phyloP scores from a whole-genome alignment of 2,888 invertebrate genomes.

The Agonopterix arenella region DNA sequence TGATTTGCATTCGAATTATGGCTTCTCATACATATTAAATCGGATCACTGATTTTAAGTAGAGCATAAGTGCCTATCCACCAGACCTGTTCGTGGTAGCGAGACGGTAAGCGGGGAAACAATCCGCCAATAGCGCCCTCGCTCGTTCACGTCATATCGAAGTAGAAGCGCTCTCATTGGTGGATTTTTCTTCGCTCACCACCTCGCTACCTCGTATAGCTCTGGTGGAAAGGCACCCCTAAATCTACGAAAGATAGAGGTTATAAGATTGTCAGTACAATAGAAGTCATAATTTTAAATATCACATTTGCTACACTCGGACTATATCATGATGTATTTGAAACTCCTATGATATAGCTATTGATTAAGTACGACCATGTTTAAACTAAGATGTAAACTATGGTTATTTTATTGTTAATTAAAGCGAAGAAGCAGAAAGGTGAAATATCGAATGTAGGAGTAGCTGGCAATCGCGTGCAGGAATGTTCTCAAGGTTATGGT shows the following conservation, averaged over 20 bases:
- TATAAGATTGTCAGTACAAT: not conserved
- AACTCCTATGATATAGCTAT: not conserved
- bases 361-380: not conserved
- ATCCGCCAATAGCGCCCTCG: too few relatives aligned
- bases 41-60: too few relatives aligned
- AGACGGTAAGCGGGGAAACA: too few relatives aligned
- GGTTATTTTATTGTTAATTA: conserved; percentile 42
- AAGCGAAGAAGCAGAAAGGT: conserved; percentile 70
- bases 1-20: not conserved
- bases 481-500: conserved; percentile 54
- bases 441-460: conserved; percentile 53
- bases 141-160: not conserved
- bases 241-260: not conserved
- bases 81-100: too few relatives aligned
- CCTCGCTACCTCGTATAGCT: too few relatives aligned
- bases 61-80: too few relatives aligned
- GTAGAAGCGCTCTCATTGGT: not conserved
- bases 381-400: not conserved
- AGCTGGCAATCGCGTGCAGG: conserved; percentile 44
- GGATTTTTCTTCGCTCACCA: too few relatives aligned
- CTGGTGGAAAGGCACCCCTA: not conserved
- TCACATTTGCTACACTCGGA: too few relatives aligned
- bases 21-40: not conserved
- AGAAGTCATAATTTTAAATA: not conserved
- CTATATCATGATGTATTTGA: too few relatives aligned